Evolutionary conservation across 2,797 vertebrate genomes (phyloP).

Genomic region (Danionella dracula): DNA sequence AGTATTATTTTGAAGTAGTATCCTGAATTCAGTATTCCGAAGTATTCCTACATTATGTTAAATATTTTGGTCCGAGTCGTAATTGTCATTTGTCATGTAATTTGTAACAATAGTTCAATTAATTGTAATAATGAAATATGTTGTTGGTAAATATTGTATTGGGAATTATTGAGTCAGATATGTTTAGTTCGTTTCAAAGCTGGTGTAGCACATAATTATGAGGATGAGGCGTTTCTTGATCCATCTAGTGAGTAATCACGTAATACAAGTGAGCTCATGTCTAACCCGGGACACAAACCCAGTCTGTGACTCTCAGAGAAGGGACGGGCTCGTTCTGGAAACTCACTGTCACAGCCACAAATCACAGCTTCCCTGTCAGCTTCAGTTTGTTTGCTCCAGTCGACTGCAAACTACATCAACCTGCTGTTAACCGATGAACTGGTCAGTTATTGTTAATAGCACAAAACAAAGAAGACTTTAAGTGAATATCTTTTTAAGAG

Average conservation of each 20-base stretch:
- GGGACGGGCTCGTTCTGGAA: conserved; percentile 4
- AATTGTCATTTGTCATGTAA: too few relatives aligned
- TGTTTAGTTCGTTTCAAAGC: too few relatives aligned
- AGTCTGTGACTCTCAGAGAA: not conserved
- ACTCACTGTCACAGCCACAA: conserved; percentile 24
- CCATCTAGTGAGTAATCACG: conserved; percentile 10
- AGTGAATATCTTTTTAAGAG: too few relatives aligned
- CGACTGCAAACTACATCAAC: not conserved
- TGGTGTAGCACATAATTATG: conserved; percentile 3
- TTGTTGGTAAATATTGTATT: too few relatives aligned
- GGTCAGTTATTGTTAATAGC: not conserved
- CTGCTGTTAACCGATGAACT: not conserved
- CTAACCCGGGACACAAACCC: conserved; percentile 3
- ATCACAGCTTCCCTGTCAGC: not conserved
- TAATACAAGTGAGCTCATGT: conserved; percentile 16
- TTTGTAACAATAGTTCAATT: too few relatives aligned
- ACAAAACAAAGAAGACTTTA: too few relatives aligned
- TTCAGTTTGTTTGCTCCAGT: not conserved
- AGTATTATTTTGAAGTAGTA: too few relatives aligned
- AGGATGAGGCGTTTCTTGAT: conserved; percentile 6
- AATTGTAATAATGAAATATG: too few relatives aligned
- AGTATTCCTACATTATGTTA: too few relatives aligned
- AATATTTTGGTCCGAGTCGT: too few relatives aligned
- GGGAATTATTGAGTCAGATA: too few relatives aligned
- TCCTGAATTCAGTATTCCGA: too few relatives aligned